phyloP scores from a whole-genome alignment of 1,140 invertebrate genomes.

The Drosophila lacertosa region DNA sequence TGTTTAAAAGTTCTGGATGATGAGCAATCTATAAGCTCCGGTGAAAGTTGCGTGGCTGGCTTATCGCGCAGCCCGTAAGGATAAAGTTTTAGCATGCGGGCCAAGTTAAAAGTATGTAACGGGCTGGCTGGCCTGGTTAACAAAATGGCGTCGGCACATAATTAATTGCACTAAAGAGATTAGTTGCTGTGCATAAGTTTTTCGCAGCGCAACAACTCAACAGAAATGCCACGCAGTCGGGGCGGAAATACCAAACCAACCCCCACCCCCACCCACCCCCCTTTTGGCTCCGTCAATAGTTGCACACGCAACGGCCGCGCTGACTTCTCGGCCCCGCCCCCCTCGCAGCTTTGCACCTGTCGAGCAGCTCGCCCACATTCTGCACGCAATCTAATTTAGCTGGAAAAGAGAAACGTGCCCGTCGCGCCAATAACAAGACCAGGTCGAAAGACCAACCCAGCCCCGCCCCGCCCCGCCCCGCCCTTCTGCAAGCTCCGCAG shows the following conservation, averaged over 20 bases:
- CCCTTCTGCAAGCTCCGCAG: slow-evolving; percentile 24
- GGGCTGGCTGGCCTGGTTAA: slow-evolving; percentile 24
- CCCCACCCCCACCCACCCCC: not conserved
- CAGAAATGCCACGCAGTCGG: not conserved
- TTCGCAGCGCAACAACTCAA: slow-evolving; percentile 21
- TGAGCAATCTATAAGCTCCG: slow-evolving; percentile 12
- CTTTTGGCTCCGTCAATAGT: slow-evolving; percentile 29
- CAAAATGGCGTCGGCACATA: slow-evolving; percentile 59
- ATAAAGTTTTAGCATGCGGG: slow-evolving; percentile 43
- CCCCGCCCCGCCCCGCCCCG: slow-evolving; percentile 28
- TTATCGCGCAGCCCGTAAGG: slow-evolving; percentile 39
- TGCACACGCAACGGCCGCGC: slow-evolving; percentile 35
- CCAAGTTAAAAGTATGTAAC: slow-evolving; percentile 15
- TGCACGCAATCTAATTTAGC: slow-evolving; percentile 76
- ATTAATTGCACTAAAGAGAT: slow-evolving; percentile 66
- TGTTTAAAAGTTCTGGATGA: slow-evolving; percentile 4
- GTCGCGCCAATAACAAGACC: slow-evolving; percentile 49
- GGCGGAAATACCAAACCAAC: too few relatives aligned
- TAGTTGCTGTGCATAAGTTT: slow-evolving; percentile 55
- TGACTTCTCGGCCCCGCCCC: slow-evolving; percentile 1
- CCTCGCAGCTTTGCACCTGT: slow-evolving; percentile 58
- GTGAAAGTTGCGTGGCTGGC: slow-evolving; percentile 44
- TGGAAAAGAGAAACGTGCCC: slow-evolving; percentile 56
- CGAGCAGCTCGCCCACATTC: slow-evolving; percentile 52
- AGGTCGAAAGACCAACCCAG: slow-evolving; percentile 8